Percentiles rank a stretch among this genome's conserved stretches.
Evolutionary conservation across 2,797 vertebrate species (phyloP).

Genomic region (Sternotherus odoratus): DNA sequence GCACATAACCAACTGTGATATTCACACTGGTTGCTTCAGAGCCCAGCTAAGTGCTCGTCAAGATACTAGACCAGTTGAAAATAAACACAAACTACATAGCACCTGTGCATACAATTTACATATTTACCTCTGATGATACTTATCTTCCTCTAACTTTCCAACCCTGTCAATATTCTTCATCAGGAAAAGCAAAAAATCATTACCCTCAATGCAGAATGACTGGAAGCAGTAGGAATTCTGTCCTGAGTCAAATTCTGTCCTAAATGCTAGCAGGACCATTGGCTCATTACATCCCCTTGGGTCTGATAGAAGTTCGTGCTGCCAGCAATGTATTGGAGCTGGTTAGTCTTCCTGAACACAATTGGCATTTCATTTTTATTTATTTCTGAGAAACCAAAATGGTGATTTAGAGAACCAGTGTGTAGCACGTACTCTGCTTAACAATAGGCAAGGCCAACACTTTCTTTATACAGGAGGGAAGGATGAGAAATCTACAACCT

Average conservation of each 20-base stretch:
- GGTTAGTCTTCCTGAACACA: not conserved
- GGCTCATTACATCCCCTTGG: not conserved
- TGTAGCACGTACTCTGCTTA: not conserved
- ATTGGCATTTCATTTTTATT: slow-evolving; percentile 2
- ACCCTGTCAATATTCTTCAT: not conserved
- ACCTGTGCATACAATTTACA: not conserved
- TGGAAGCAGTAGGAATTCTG: not conserved
- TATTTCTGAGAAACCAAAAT: not conserved
- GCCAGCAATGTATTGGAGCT: not conserved
- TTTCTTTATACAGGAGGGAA: not conserved
- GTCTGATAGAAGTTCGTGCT: not conserved
- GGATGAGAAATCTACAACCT: not conserved
- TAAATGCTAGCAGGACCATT: not conserved
- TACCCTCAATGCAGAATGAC: not conserved
- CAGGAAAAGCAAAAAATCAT: not conserved
- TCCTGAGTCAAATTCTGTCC: not conserved
- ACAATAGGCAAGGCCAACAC: not conserved
- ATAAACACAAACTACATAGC: not conserved
- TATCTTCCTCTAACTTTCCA: not conserved
- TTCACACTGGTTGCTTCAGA: not conserved
- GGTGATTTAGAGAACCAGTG: not conserved
- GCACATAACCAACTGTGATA: not conserved
- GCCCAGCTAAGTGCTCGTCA: not conserved
- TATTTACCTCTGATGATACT: not conserved
- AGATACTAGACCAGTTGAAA: not conserved